Conservation (phyloP, 2,113 vertebrate species). For the Myxocyprinus asiaticus region DNA sequence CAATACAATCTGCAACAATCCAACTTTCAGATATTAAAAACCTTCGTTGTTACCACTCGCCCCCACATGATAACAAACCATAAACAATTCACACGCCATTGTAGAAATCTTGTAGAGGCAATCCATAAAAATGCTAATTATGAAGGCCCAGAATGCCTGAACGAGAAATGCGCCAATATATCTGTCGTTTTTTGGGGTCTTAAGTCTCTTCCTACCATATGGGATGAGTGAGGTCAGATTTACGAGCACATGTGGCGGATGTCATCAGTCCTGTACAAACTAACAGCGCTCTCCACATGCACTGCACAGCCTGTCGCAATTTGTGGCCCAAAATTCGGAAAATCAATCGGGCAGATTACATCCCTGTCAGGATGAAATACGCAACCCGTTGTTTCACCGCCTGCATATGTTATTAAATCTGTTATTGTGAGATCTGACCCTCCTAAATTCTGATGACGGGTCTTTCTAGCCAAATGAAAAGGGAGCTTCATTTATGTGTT, state of each 20-base stretch:
- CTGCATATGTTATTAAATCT: constrained; percentile 62
- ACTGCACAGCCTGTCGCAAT: constrained; percentile 41
- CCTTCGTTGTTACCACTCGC: too few species aligned
- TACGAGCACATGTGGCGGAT: not conserved
- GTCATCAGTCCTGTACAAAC: not conserved
- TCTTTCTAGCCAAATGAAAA: not conserved
- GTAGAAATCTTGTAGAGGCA: too few species aligned
- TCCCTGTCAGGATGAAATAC: constrained; percentile 55
- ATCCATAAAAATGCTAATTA: too few species aligned
- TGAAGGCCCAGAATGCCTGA: constrained; percentile 7
- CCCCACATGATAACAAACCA: too few species aligned
- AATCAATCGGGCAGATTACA: constrained; percentile 57
- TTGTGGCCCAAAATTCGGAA: constrained; percentile 51
- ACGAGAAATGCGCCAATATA: constrained; percentile 38
- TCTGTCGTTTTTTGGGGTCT: constrained; percentile 28
- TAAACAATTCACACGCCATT: too few species aligned
- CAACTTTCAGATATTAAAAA: too few species aligned
- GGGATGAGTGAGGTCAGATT: constrained; percentile 30
- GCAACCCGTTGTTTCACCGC: constrained; percentile 46
- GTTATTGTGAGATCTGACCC: constrained; percentile 56
- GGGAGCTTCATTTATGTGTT: constrained; percentile 45
- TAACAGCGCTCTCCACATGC: not conserved
- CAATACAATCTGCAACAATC: too few species aligned
- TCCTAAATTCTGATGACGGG: constrained; percentile 51
- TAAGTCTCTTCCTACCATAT: not conserved